These are phyloP conservation scores for Cistogaster globosa DNA, from an alignment of 2,888 invertebrate species.

Conservation along the genomic window DNA sequence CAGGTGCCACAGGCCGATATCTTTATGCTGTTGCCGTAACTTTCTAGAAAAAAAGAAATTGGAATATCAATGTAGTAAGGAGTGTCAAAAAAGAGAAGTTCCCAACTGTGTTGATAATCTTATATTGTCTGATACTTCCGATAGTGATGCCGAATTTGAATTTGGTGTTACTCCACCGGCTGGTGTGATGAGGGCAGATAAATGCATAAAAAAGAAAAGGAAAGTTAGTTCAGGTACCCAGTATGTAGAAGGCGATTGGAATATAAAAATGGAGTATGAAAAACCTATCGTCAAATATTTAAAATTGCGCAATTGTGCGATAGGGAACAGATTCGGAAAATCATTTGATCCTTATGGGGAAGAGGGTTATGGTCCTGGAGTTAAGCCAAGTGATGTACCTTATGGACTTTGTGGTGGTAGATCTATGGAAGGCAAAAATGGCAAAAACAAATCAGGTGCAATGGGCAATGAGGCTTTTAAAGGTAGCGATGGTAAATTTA, in stretches of 20 bases:
- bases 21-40: conserved; percentile 78
- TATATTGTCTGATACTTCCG: conserved; percentile 80
- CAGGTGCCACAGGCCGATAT: conserved; percentile 84
- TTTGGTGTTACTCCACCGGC: conserved; percentile 89
- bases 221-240: conserved; percentile 86
- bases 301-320: conserved; percentile 77
- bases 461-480: not conserved
- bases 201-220: conserved; percentile 83
- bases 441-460: too few relatives aligned
- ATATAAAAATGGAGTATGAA: conserved; percentile 74
- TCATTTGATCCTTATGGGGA: conserved; percentile 62
- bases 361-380: conserved; percentile 61
- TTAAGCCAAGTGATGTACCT: conserved; percentile 31
- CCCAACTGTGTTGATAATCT: conserved; percentile 74
- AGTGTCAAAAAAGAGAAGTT: conserved; percentile 77
- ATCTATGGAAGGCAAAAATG: too few relatives aligned
- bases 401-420: conserved; percentile 44
- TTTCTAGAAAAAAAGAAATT: conserved; percentile 83
- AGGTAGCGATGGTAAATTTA: conserved; percentile 58
- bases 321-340: conserved; percentile 75
- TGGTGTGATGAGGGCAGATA: conserved; percentile 86
- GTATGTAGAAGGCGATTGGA: conserved; percentile 85
- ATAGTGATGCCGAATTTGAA: conserved; percentile 86
- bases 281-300: conserved; percentile 76
- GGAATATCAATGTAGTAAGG: conserved; percentile 84